phyloP scores from a whole-genome alignment of 1,140 invertebrate genomes.

The Pseudomyrmex gracilis region DNA sequence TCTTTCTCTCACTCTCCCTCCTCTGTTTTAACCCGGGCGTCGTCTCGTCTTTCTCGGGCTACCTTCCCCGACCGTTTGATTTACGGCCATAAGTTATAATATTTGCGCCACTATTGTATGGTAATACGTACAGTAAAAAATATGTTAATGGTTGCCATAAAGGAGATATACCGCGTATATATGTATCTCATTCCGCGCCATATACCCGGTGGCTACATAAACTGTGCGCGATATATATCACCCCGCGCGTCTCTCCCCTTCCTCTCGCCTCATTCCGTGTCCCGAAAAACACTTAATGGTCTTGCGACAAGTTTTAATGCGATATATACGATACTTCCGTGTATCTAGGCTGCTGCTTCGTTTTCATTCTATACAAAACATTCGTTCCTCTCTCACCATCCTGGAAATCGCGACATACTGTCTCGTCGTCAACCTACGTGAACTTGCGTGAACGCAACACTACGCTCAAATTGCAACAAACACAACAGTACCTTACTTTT shows the following conservation, averaged over 20 bases:
- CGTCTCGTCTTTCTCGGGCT: conserved; percentile 11
- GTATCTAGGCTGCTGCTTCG: background rate
- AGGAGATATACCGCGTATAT: conserved; percentile 83
- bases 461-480: background rate
- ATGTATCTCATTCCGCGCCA: conserved; percentile 83
- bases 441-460: background rate
- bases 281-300: conserved; percentile 52
- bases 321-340: conserved; percentile 41
- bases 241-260: background rate
- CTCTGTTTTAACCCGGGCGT: background rate
- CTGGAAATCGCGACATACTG: background rate
- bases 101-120: conserved; percentile 85
- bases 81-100: conserved; percentile 84
- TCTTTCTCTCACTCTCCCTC: background rate
- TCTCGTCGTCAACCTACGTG: background rate
- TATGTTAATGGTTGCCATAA: conserved; percentile 85
- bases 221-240: conserved; percentile 56
- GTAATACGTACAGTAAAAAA: conserved; percentile 84
- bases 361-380: background rate
- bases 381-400: background rate
- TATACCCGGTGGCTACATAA: conserved; percentile 80
- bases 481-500: background rate
- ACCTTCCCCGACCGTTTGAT: conserved; percentile 74
- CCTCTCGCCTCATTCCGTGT: conserved; percentile 18
- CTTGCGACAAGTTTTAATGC: conserved; percentile 52